Conservation (phyloP, 2,888 invertebrate genomes). For the Strigamia maritima region DNA sequence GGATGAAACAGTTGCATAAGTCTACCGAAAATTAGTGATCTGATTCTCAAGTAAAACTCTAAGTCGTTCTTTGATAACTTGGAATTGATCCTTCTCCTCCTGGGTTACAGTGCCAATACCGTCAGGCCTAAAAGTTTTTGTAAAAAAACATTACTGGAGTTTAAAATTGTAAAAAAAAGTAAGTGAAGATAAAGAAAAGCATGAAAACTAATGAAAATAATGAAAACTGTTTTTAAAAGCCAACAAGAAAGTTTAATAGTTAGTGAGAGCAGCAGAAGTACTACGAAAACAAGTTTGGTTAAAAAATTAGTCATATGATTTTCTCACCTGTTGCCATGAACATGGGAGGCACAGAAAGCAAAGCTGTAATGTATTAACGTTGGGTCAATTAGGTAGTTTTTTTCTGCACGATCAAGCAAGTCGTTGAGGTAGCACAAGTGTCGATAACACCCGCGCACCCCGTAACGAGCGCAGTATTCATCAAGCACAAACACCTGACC, state of each 20-base stretch:
- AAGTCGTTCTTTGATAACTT: conserved; percentile 93
- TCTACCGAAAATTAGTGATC: conserved; percentile 94
- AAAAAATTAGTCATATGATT: not conserved
- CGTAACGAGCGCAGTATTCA: conserved; percentile 95
- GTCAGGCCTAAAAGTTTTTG: conserved; percentile 87
- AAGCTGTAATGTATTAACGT: conserved; percentile 98
- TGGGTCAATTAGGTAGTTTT: conserved; percentile 93
- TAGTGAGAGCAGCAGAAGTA: not conserved
- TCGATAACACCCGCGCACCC: conserved; percentile 93
- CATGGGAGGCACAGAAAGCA: conserved; percentile 98
- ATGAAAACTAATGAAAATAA: not conserved
- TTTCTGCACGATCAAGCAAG: conserved; percentile 89
- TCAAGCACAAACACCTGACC: conserved; percentile 98
- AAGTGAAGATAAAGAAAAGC: not conserved
- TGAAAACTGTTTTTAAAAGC: not conserved
- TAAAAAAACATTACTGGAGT: not conserved
- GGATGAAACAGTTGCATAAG: no score
- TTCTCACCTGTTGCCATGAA: conserved; percentile 91
- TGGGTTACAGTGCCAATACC: conserved; percentile 98
- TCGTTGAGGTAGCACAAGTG: conserved; percentile 95
- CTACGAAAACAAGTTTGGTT: not conserved
- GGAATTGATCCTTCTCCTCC: conserved; percentile 96
- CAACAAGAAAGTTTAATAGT: not conserved
- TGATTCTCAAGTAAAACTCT: conserved; percentile 91
- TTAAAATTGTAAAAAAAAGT: not conserved